phyloP scores from a whole-genome alignment of 1,140 invertebrate species.

The Bombus fervidus region DNA sequence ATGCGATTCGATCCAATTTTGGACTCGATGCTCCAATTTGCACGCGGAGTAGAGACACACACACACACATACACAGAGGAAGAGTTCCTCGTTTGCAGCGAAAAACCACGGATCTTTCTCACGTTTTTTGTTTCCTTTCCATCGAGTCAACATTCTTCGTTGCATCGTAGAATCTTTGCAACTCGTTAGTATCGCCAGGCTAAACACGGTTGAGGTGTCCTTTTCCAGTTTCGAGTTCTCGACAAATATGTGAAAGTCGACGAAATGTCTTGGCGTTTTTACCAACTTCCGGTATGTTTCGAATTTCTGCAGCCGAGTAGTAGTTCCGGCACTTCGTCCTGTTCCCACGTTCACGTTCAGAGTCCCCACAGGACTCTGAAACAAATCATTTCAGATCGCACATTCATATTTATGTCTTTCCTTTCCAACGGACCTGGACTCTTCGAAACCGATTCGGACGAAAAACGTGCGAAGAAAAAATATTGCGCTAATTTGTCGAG shows the following conservation, averaged over 20 bases:
- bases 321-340: slow-evolving; percentile 20
- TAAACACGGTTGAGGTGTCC: background rate
- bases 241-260: slow-evolving; percentile 51
- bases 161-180: background rate
- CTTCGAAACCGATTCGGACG: background rate
- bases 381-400: slow-evolving; percentile 34
- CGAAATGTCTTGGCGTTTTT: slow-evolving; percentile 35
- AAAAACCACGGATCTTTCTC: background rate
- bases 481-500: background rate
- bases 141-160: background rate
- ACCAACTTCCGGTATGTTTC: slow-evolving; percentile 54
- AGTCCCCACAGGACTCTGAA: background rate
- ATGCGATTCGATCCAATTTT: too few relatives aligned
- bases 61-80: too few relatives aligned
- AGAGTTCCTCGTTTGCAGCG: too few relatives aligned
- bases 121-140: background rate
- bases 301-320: slow-evolving; percentile 41
- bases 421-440: background rate
- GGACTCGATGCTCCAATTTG: too few relatives aligned
- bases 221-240: slow-evolving; percentile 44
- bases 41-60: too few relatives aligned
- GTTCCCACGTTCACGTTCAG: slow-evolving; percentile 23
- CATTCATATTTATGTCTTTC: too few relatives aligned
- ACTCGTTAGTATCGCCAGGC: slow-evolving; percentile 5
- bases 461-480: background rate